Conservation (phyloP, 1,140 invertebrate species). For the Macrocentrus cingulum region DNA sequence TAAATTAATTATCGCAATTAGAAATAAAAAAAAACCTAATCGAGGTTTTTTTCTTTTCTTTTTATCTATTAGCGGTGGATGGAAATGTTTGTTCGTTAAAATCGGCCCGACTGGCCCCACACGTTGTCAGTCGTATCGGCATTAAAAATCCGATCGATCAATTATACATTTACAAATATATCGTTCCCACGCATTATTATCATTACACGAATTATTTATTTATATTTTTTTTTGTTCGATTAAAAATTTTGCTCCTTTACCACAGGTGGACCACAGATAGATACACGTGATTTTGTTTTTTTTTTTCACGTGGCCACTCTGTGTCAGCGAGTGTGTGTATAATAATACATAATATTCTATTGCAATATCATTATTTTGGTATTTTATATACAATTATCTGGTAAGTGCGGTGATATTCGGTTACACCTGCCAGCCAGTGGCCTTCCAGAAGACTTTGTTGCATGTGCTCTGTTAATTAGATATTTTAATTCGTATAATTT, state of each 20-base stretch:
- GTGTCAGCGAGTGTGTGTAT: slow-evolving; percentile 32
- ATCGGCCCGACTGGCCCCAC: slow-evolving; percentile 23
- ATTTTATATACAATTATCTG: slow-evolving; percentile 44
- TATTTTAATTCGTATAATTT: slow-evolving; percentile 3
- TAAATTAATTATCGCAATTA: slow-evolving; percentile 42
- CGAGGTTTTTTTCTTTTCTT: slow-evolving; percentile 9
- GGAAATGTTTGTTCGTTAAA: slow-evolving; percentile 48
- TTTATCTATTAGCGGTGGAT: slow-evolving; percentile 46
- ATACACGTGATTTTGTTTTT: no score
- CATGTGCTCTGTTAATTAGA: slow-evolving; percentile 14
- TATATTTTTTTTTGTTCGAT: slow-evolving; percentile 18
- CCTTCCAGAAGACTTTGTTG: slow-evolving; percentile 42
- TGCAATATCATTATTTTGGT: slow-evolving; percentile 50
- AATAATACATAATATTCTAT: slow-evolving; percentile 43
- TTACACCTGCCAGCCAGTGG: slow-evolving; percentile 44
- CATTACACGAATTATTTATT: no score
- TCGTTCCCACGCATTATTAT: slow-evolving; percentile 36
- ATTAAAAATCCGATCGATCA: slow-evolving; percentile 30
- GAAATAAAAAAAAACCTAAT: slow-evolving; percentile 23
- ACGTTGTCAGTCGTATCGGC: slow-evolving; percentile 24
- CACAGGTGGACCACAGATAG: no score
- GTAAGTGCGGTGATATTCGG: slow-evolving; percentile 33
- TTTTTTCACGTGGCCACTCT: no score
- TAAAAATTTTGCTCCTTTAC: slow-evolving; percentile 36
- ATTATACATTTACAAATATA: slow-evolving; percentile 45